Conservation (phyloP, 2,113 vertebrate species). For the Thunnus thynnus region DNA sequence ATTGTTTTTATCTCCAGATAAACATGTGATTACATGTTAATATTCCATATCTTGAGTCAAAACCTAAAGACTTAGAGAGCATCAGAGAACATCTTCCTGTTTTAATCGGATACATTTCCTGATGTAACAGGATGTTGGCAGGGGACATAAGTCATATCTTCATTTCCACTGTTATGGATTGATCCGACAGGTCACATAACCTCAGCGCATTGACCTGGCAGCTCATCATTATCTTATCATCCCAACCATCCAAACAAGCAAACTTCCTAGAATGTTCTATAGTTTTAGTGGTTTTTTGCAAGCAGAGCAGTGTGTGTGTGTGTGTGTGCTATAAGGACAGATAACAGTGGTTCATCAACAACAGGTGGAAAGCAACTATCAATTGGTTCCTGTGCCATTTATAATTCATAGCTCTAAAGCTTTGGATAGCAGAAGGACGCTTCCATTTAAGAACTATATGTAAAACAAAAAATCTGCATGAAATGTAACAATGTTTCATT, state of each 20-base stretch:
- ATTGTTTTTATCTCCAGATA: no score
- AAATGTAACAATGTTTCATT: no score
- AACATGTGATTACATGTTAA: no score
- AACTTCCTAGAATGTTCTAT: conserved; percentile 50
- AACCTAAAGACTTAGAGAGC: no score
- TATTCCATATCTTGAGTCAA: no score
- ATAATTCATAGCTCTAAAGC: neutral
- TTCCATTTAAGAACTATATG: no score
- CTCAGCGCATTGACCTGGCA: conserved; percentile 30
- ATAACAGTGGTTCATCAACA: conserved; percentile 5
- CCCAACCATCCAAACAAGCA: conserved; percentile 14
- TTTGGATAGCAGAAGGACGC: no score
- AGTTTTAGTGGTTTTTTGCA: conserved; percentile 7
- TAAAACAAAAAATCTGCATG: no score
- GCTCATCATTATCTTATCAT: conserved; percentile 58
- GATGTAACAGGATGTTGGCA: no score
- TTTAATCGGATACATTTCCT: no score
- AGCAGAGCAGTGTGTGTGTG: neutral
- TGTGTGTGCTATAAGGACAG: neutral
- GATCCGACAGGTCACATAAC: neutral
- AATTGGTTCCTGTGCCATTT: neutral
- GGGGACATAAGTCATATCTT: neutral
- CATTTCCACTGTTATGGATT: neutral
- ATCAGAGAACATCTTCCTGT: no score
- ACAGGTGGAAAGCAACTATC: neutral